A percentile compares a stretch with the other conserved stretches of the same genome.
phyloP scores from a whole-genome alignment of 2,888 invertebrate genomes.

The Chironomus tentans region DNA sequence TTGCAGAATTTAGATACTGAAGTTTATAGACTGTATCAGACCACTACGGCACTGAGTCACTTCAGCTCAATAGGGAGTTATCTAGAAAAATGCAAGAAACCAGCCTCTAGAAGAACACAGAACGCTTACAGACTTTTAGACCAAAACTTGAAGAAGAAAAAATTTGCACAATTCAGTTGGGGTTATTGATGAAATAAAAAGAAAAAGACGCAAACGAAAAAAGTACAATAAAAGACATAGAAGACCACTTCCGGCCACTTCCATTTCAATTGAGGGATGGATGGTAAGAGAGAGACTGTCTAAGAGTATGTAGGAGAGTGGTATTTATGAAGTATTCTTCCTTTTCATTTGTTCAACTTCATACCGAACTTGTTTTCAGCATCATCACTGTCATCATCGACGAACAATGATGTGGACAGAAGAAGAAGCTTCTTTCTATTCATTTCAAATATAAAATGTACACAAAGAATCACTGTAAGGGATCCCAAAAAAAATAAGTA shows the following conservation, averaged over 20 bases:
- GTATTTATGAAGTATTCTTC: background rate
- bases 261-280: constrained; percentile 6
- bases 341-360: too few relatives aligned
- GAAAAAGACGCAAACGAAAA: background rate
- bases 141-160: background rate
- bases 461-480: background rate
- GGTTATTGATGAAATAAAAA: background rate
- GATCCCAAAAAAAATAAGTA: background rate
- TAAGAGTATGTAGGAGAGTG: background rate
- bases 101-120: too few relatives aligned
- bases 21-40: too few relatives aligned
- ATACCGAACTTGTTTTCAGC: too few relatives aligned
- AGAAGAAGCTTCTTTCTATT: background rate
- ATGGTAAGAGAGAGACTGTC: background rate
- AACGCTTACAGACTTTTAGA: background rate
- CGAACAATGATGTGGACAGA: background rate
- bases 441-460: background rate
- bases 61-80: too few relatives aligned
- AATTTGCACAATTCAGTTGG: background rate
- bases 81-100: too few relatives aligned
- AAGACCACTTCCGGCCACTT: constrained; percentile 14
- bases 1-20: too few relatives aligned
- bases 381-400: too few relatives aligned
- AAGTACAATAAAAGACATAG: background rate
- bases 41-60: too few relatives aligned